These are phyloP conservation scores for Theretra japonica DNA, from an alignment of 2,888 invertebrate genomes.

Conservation along the genomic window DNA sequence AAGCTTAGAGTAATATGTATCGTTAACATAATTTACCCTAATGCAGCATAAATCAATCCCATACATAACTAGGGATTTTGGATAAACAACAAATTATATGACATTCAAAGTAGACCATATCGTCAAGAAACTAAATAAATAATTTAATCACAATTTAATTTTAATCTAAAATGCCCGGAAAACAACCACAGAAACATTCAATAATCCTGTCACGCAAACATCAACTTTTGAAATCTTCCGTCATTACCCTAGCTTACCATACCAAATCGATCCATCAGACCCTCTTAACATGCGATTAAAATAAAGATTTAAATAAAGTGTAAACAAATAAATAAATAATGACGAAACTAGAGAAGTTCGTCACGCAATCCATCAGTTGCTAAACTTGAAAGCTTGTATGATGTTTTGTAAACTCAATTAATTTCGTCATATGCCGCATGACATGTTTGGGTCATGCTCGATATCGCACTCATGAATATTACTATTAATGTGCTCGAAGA, in stretches of 20 bases:
- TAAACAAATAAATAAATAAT: slow-evolving; percentile 30
- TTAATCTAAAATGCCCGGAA: no score
- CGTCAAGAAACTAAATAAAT: no score
- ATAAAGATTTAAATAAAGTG: slow-evolving; percentile 30
- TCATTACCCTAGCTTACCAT: slow-evolving; percentile 6
- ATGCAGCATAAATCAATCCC: no score
- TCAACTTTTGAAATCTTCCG: background rate
- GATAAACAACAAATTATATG: no score
- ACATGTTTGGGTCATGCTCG: slow-evolving; percentile 16
- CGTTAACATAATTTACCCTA: background rate
- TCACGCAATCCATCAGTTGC: slow-evolving; percentile 20
- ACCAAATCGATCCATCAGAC: slow-evolving; percentile 3
- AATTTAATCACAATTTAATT: background rate
- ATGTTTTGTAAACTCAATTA: slow-evolving; percentile 29
- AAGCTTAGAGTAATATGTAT: background rate
- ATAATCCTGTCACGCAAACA: background rate
- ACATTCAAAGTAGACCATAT: no score
- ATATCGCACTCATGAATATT: slow-evolving; percentile 16
- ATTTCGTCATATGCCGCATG: slow-evolving; percentile 29
- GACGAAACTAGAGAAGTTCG: slow-evolving; percentile 23
- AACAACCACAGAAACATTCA: background rate
- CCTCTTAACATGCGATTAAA: slow-evolving; percentile 11
- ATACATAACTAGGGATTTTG: no score
- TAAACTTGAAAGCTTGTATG: slow-evolving; percentile 21
- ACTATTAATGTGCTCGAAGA: background rate